Evolutionary conservation across 1,140 invertebrate species (phyloP).

Genomic region (Bombus confusus): DNA sequence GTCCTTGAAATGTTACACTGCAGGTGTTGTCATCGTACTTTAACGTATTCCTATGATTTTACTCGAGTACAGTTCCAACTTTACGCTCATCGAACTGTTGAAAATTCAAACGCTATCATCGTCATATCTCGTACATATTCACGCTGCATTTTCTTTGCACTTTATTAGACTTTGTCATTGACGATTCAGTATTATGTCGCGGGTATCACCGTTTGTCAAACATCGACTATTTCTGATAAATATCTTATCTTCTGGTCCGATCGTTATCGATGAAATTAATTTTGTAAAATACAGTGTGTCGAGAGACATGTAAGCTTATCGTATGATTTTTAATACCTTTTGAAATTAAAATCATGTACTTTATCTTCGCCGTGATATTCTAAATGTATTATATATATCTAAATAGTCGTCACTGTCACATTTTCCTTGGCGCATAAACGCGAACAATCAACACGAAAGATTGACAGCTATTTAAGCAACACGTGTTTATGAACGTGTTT

Average conservation of each 20-base stretch:
- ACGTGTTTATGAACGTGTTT: slow-evolving; percentile 3
- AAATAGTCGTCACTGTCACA: no score
- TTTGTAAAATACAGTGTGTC: background rate
- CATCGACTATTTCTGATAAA: background rate
- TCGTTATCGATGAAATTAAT: slow-evolving; percentile 12
- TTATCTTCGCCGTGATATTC: background rate
- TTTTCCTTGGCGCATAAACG: background rate
- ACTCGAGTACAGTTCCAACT: background rate
- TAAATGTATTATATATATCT: background rate
- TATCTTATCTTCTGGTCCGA: background rate
- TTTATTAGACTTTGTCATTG: background rate
- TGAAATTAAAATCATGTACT: slow-evolving; percentile 2
- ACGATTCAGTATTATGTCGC: background rate
- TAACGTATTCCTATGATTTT: background rate
- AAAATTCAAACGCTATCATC: slow-evolving; percentile 8
- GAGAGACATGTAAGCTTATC: background rate
- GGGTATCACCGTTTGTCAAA: background rate
- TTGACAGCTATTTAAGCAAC: background rate
- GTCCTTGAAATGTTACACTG: slow-evolving; percentile 49
- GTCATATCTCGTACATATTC: slow-evolving; percentile 5
- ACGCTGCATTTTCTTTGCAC: background rate
- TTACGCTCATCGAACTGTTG: background rate
- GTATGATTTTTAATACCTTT: background rate
- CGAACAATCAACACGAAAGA: background rate
- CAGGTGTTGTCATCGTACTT: slow-evolving; percentile 9